These are phyloP conservation scores for Zophobas atratus DNA, from an alignment of 1,140 invertebrate species.

Conservation along the genomic window DNA sequence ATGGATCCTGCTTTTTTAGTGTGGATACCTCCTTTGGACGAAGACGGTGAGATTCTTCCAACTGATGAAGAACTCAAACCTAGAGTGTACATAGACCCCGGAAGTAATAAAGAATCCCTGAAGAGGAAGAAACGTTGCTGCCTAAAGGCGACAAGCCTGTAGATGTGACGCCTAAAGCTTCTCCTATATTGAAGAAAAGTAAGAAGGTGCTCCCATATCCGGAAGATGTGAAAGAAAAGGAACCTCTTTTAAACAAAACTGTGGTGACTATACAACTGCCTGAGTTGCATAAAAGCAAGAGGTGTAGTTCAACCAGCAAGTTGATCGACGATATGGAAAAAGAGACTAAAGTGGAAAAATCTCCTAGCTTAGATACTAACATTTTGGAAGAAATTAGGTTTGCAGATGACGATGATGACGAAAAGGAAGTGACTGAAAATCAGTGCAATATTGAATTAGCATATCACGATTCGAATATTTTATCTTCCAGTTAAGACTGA, in stretches of 20 bases:
- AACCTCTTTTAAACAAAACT: conserved; percentile 47
- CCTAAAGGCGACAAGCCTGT: conserved; percentile 54
- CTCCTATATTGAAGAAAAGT: conserved; percentile 48
- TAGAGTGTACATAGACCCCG: conserved; percentile 62
- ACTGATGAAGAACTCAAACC: conserved; percentile 60
- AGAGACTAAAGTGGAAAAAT: conserved; percentile 70
- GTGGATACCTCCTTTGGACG: conserved; percentile 87
- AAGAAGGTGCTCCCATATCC: conserved; percentile 53
- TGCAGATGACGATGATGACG: conserved; percentile 69
- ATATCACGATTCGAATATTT: conserved; percentile 64
- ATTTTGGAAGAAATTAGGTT: conserved; percentile 70
- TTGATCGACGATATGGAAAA: conserved; percentile 65
- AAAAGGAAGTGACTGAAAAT: conserved; percentile 56
- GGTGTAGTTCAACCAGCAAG: conserved; percentile 44
- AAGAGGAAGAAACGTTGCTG: conserved; percentile 61
- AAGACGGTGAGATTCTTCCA: conserved; percentile 67
- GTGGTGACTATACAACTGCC: conserved; percentile 60
- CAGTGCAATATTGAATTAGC: conserved; percentile 60
- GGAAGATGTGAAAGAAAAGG: conserved; percentile 22
- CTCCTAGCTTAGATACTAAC: conserved; percentile 65
- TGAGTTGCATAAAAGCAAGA: conserved; percentile 60
- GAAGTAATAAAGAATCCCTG: conserved; percentile 66
- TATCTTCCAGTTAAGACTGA: conserved; percentile 61
- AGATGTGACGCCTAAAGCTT: conserved; percentile 48
- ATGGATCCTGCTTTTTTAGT: conserved; percentile 91